Percentiles rank a stretch among this genome's conserved stretches.
Conservation (phyloP, 2,797 vertebrate genomes). For the Melopsittacus undulatus region DNA sequence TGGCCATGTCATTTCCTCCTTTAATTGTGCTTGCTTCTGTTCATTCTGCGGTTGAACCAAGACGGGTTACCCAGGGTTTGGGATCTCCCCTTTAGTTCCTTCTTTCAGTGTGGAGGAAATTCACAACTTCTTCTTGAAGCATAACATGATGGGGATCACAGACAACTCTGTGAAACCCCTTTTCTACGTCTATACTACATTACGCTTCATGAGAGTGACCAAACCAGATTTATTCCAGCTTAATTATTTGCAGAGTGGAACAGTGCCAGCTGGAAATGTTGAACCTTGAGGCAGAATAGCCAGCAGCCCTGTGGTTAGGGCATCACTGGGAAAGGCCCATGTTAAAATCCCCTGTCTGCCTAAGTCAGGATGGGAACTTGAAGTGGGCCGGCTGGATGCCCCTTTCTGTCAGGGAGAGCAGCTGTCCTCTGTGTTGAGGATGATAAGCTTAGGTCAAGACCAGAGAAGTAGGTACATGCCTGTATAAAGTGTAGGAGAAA, state of each 20-base stretch:
- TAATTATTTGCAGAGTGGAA: neutral
- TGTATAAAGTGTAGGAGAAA: neutral
- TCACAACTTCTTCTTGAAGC: neutral
- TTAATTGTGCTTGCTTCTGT: neutral
- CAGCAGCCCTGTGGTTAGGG: neutral
- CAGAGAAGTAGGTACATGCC: neutral
- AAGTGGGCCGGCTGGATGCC: neutral
- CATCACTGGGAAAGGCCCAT: neutral
- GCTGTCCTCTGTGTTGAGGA: neutral
- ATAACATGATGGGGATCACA: neutral
- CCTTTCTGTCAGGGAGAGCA: neutral
- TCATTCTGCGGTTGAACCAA: neutral
- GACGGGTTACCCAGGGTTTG: neutral
- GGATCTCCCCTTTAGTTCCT: slow-evolving; percentile 28
- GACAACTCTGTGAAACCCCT: neutral
- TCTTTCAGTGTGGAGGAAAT: neutral
- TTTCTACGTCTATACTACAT: neutral
- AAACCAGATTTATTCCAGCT: neutral
- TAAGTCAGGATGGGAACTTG: neutral
- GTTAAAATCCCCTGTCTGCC: neutral
- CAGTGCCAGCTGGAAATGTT: neutral
- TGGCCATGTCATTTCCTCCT: neutral
- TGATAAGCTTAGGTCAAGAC: neutral
- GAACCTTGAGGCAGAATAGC: neutral
- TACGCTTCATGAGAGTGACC: neutral